Evolutionary conservation across 2,113 vertebrate genomes (phyloP).

Genomic region (Odocoileus virginianus): DNA sequence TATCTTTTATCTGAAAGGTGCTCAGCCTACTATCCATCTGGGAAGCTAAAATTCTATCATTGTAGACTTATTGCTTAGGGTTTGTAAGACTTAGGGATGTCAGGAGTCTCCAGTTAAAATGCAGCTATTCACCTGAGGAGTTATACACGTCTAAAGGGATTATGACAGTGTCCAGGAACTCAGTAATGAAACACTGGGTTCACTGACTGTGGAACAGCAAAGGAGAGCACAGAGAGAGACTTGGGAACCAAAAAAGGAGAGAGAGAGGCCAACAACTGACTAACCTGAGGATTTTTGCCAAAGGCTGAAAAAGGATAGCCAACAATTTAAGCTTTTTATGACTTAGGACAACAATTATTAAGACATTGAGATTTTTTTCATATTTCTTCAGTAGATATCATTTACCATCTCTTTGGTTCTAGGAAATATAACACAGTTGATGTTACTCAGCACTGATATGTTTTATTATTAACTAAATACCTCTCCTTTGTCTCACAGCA

Average conservation of each 20-base stretch:
- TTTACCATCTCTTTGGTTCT: conserved; percentile 12
- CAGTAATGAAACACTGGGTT: background rate
- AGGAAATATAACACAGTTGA: background rate
- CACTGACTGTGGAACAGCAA: background rate
- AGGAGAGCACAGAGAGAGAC: background rate
- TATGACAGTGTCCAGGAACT: background rate
- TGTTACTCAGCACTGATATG: background rate
- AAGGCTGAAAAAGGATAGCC: background rate
- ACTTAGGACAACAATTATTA: background rate
- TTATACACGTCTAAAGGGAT: background rate
- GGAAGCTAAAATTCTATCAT: background rate
- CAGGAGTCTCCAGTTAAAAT: background rate
- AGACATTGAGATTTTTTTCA: background rate
- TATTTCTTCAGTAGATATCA: background rate
- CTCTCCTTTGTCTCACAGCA: conserved; percentile 78
- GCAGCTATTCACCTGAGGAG: background rate
- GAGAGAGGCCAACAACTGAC: background rate
- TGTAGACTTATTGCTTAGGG: background rate
- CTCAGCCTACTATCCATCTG: background rate
- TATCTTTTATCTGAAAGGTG: background rate
- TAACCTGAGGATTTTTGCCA: background rate
- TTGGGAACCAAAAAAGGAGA: background rate
- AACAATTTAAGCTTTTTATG: background rate
- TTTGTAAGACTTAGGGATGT: background rate
- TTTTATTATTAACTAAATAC: background rate